Percentiles rank a stretch among this genome's conserved stretches.
Evolutionary conservation across 2,113 vertebrate genomes (phyloP).

Genomic region (Ophthalmolycus amberensis): DNA sequence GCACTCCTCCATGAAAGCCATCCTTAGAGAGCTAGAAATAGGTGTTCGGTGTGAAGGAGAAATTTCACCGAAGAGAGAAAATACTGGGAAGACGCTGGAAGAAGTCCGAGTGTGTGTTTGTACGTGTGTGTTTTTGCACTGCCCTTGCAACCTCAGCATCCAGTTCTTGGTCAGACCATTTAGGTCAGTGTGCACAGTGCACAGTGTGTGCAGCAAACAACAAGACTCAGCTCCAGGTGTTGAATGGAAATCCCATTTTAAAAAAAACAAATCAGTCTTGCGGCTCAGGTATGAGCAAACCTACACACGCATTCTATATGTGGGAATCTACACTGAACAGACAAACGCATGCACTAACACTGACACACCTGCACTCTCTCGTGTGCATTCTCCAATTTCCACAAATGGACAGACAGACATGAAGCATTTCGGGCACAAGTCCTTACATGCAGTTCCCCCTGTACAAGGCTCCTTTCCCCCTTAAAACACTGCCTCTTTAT

Average conservation of each 20-base stretch:
- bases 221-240: conserved; percentile 19
- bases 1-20: conserved; percentile 53
- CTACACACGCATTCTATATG: conserved; percentile 1
- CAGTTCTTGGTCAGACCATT: conserved; percentile 15
- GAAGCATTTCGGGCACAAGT: conserved; percentile 75
- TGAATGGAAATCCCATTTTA: conserved; percentile 27
- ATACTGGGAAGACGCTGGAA: conserved; percentile 39
- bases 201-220: not conserved
- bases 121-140: conserved; percentile 21
- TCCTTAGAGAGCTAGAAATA: conserved; percentile 55
- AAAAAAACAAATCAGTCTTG: conserved; percentile 26
- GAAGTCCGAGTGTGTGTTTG: conserved; percentile 11
- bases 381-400: conserved; percentile 61
- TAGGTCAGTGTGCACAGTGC: conserved; percentile 2
- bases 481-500: conserved; percentile 84
- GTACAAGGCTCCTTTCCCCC: conserved; percentile 66
- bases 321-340: conserved; percentile 11
- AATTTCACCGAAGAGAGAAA: conserved; percentile 57
- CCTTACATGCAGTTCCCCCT: conserved; percentile 73
- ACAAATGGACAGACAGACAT: conserved; percentile 69
- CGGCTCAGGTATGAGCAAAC: conserved; percentile 24
- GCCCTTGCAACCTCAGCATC: conserved; percentile 22
- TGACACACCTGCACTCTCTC: conserved; percentile 61
- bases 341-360: conserved; percentile 7
- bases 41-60: conserved; percentile 49